A percentile compares a stretch with the other conserved stretches of the same genome.
phyloP scores from a whole-genome alignment of 2,888 invertebrate genomes.

The Leptopilina syphax region DNA sequence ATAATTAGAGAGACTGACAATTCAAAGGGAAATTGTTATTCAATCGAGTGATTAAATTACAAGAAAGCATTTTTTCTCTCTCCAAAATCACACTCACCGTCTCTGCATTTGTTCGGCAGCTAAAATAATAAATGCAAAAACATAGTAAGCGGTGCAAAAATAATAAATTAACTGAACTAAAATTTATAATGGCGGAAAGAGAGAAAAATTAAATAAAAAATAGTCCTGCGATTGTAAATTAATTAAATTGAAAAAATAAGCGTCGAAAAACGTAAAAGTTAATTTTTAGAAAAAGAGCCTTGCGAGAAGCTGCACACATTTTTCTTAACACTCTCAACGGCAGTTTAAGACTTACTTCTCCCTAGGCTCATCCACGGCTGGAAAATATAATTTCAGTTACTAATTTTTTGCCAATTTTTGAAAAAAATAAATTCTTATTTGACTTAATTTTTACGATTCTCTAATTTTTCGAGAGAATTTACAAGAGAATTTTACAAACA shows the following conservation, averaged over 20 bases:
- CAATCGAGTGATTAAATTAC: background rate
- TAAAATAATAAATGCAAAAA: slow-evolving; percentile 69
- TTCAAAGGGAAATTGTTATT: too few species aligned
- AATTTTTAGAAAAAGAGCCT: slow-evolving; percentile 56
- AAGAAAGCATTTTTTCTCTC: slow-evolving; percentile 41
- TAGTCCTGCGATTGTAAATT: background rate
- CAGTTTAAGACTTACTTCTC: slow-evolving; percentile 88
- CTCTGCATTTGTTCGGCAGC: slow-evolving; percentile 70
- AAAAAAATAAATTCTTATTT: slow-evolving; percentile 9
- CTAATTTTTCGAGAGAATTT: too few species aligned
- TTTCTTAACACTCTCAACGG: slow-evolving; percentile 50
- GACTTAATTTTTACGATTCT: background rate
- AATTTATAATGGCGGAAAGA: background rate
- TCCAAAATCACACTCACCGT: slow-evolving; percentile 66
- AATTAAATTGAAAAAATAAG: background rate
- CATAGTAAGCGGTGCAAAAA: slow-evolving; percentile 55
- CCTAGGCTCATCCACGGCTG: slow-evolving; percentile 96
- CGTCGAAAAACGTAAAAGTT: background rate
- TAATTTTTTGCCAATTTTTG: slow-evolving; percentile 75
- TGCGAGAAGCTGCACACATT: slow-evolving; percentile 64
- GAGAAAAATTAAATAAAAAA: background rate
- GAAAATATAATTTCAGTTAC: slow-evolving; percentile 77
- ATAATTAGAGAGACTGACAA: too few species aligned
- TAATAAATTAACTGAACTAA: background rate
- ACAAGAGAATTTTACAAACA: too few species aligned